Conservation (phyloP, 1,140 invertebrate genomes). For the Danaus melanippus region DNA sequence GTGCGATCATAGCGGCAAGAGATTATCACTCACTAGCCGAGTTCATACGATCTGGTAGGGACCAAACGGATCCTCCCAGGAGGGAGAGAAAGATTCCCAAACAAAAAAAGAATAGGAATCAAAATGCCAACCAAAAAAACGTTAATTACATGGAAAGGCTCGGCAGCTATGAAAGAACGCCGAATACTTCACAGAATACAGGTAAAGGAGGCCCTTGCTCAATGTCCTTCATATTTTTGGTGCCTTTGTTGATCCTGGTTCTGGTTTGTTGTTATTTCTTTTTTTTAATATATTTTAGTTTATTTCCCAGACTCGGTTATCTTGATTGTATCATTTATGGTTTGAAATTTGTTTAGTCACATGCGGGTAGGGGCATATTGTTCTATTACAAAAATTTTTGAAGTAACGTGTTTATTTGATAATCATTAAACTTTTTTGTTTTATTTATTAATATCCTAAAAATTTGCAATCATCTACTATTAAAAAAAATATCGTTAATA, state of each 20-base stretch:
- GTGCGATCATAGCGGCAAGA: slow-evolving; percentile 9
- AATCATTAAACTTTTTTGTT: too few species aligned
- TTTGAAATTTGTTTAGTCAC: too few species aligned
- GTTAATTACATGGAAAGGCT: slow-evolving; percentile 2
- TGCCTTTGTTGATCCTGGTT: too few species aligned
- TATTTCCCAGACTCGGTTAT: background rate
- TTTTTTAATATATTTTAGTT: background rate
- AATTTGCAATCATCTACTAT: too few species aligned
- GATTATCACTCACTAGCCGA: slow-evolving; percentile 13
- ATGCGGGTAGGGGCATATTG: too few species aligned
- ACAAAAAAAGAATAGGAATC: slow-evolving; percentile 8
- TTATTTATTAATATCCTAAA: too few species aligned
- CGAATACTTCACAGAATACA: background rate
- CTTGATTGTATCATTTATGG: background rate
- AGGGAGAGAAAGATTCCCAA: slow-evolving; percentile 4
- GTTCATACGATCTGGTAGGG: slow-evolving; percentile 10
- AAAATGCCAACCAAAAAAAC: slow-evolving; percentile 2
- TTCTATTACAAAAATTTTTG: too few species aligned
- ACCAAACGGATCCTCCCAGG: slow-evolving; percentile 3
- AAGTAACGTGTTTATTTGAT: too few species aligned
- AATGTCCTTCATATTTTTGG: too few species aligned
- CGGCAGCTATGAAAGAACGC: slow-evolving; percentile 3
- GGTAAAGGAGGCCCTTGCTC: slow-evolving; percentile 5
- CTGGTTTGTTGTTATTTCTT: too few species aligned
- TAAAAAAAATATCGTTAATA: too few species aligned